These are phyloP conservation scores for Drosophila paracracens DNA, from an alignment of 2,888 invertebrate genomes.

Conservation along the genomic window DNA sequence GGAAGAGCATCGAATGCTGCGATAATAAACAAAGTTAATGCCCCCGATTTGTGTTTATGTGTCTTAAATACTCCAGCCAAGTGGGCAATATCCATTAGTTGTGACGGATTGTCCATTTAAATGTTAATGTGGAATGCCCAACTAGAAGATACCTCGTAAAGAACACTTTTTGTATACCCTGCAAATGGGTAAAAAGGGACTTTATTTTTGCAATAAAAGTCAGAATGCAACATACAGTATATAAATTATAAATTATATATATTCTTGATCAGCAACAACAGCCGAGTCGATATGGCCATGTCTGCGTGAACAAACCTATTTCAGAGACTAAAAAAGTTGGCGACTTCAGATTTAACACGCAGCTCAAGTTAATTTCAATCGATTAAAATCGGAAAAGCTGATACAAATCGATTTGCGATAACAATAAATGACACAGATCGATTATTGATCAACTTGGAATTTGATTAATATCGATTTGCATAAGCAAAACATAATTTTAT, in stretches of 20 bases:
- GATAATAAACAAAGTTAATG: conserved; percentile 47
- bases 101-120: conserved; percentile 19
- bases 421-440: not conserved
- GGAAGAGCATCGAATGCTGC: conserved; percentile 35
- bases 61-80: conserved; percentile 11
- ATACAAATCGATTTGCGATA: not conserved
- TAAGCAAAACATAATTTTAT: not conserved
- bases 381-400: no score
- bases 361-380: conserved; percentile 8
- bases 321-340: not conserved
- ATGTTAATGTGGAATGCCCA: not conserved
- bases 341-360: conserved; percentile 51
- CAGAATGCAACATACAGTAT: not conserved
- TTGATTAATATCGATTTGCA: not conserved
- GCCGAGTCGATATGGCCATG: not conserved
- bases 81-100: conserved; percentile 20
- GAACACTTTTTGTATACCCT: not conserved
- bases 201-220: not conserved
- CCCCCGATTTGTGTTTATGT: conserved; percentile 22
- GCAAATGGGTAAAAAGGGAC: not conserved
- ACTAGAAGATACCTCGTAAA: not conserved
- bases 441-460: not conserved
- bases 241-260: not conserved
- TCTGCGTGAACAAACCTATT: not conserved
- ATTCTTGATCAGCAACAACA: not conserved